A percentile compares a stretch with the other conserved stretches of the same genome.
These are phyloP conservation scores for Apogon hyalosoma DNA, from an alignment of 2,797 vertebrate genomes.

Conservation along the genomic window DNA sequence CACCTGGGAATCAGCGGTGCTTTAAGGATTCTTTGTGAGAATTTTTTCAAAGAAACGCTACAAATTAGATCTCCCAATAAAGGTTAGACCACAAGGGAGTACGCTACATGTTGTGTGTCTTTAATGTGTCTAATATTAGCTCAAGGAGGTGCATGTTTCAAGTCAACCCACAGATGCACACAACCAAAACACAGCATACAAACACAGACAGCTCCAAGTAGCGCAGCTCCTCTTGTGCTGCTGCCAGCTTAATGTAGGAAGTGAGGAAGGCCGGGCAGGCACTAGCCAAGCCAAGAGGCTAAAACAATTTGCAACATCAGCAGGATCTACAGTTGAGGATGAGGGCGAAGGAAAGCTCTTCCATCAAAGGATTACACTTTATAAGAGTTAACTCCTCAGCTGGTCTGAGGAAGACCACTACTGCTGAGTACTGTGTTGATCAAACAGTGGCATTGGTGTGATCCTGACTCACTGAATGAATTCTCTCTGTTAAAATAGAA, in stretches of 20 bases:
- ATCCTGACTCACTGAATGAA: constrained; percentile 1
- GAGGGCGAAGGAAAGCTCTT: constrained; percentile 58
- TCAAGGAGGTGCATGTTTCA: constrained; percentile 7
- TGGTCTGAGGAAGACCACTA: constrained; percentile 26
- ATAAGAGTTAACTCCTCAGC: constrained; percentile 24
- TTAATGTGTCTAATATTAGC: constrained; percentile 24
- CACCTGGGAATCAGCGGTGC: constrained; percentile 38
- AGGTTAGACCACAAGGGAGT: constrained; percentile 24
- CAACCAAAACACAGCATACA: constrained; percentile 8
- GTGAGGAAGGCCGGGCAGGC: constrained; percentile 37
- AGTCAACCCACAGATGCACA: constrained; percentile 11
- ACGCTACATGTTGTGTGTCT: constrained; percentile 5
- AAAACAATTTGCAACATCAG: constrained; percentile 70
- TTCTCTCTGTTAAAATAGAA: constrained; percentile 25
- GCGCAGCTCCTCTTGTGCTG: constrained; percentile 38
- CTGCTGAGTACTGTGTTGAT: constrained; percentile 13
- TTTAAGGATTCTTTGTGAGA: constrained; percentile 39
- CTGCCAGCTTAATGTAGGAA: constrained; percentile 45
- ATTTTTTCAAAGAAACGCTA: constrained; percentile 54
- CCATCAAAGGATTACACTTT: constrained; percentile 66
- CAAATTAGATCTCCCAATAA: constrained; percentile 50
- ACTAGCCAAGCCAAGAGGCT: constrained; percentile 45
- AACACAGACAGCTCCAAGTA: constrained; percentile 39
- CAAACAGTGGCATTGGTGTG: constrained; percentile 23
- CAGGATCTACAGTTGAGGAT: constrained; percentile 57